Conservation (phyloP, 2,797 vertebrate genomes). For the Gallinago nigripennis region DNA sequence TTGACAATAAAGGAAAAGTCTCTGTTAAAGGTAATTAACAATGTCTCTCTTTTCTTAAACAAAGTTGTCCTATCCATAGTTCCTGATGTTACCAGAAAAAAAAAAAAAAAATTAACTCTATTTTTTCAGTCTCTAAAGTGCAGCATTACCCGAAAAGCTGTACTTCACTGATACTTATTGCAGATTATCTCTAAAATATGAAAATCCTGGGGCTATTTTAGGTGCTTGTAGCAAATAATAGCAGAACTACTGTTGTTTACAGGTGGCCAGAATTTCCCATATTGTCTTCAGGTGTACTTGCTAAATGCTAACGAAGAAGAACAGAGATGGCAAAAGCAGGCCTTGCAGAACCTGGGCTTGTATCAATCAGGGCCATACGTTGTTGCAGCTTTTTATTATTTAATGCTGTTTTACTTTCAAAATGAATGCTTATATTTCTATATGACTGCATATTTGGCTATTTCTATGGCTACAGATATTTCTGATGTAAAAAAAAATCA, state of each 20-base stretch:
- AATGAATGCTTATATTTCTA: neutral
- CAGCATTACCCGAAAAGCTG: neutral
- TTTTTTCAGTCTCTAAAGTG: neutral
- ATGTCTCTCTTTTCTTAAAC: neutral
- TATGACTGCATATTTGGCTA: neutral
- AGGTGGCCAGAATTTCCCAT: neutral
- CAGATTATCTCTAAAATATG: neutral
- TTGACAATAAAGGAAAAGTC: slow-evolving; percentile 62
- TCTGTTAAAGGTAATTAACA: slow-evolving; percentile 42
- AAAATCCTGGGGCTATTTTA: neutral
- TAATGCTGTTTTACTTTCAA: neutral
- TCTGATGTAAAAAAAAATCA: neutral
- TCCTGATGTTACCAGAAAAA: neutral
- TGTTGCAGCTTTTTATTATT: neutral
- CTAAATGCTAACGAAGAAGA: neutral
- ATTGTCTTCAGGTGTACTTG: neutral
- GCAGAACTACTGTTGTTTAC: neutral
- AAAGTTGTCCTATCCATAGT: neutral
- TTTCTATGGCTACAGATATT: neutral
- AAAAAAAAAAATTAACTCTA: neutral
- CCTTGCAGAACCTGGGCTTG: neutral
- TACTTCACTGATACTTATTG: neutral
- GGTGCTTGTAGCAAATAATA: neutral
- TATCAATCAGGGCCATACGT: neutral
- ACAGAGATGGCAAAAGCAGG: neutral